Base-by-base conservation (phyloP, 2,113 vertebrate species). In the Corvus cornix region DNA sequence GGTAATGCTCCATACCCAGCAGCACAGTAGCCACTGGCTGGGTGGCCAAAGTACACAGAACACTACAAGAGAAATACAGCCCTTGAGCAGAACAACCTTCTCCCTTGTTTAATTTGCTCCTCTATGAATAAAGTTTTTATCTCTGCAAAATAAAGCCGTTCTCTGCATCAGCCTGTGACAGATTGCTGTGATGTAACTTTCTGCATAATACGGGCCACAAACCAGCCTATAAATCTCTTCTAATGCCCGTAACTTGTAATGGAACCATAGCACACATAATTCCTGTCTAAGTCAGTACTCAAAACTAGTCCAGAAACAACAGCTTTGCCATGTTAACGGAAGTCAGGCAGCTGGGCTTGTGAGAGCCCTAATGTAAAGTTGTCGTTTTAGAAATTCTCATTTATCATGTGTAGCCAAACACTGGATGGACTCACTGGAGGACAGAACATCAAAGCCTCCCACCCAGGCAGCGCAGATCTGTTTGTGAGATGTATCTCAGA, bases 401-500 rank as follows among this genome's bases (percentile, higher is more conserved):
- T 75, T 97, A 67, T 33, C 51, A 39, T 89, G 82, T 93, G 46
- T 94, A 97, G 70, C 53, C 4, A 78, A 87, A 67, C 52, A 77
- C 18, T 33, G 22, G 53, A 12, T 30, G 9, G 58, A 46, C n/a
- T 43, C 18, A 3, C 7, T 53, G 58, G 52, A 43, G 19, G 49
- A 46, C 20, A 31, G 10, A 30, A 48, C 35, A 59, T 94, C 74
- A 74, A 53, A 78, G 68, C 43, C 53, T 92, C 17, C 68, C 92
- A 43, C 83, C 88, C 24, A 74, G 52, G 52, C 35, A 31, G 58
- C 18, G 63, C 6, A 67, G 64, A 26, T 94, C 93, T 68, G 70
- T 60, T 74, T 97, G 98, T 30, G 97, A 98, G 88, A 97, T 53
- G 0, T 98, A 98, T 70, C 84, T 97, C 79, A 96, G 30, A 39